phyloP scores from a whole-genome alignment of 2,888 invertebrate genomes.

The Spicauda simplicius region DNA sequence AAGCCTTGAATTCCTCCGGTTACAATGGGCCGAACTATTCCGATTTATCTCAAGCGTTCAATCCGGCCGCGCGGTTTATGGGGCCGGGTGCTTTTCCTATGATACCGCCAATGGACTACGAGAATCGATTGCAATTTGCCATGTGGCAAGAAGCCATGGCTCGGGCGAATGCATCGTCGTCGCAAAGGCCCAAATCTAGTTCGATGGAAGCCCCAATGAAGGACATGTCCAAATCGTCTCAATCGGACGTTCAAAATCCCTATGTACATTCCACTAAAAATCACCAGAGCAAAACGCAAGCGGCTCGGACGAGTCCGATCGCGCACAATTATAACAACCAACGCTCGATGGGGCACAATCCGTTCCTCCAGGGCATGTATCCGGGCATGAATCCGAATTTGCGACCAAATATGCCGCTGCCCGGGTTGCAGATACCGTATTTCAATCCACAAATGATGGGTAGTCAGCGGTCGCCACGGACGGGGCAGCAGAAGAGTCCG shows the following conservation, averaged over 20 bases:
- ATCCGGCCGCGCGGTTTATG: slow-evolving; percentile 71
- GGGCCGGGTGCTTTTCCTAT: slow-evolving; percentile 71
- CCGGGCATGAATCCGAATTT: slow-evolving; percentile 69
- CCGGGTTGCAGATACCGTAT: slow-evolving; percentile 73
- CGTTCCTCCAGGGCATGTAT: slow-evolving; percentile 71
- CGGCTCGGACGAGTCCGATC: slow-evolving; percentile 81
- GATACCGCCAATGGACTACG: slow-evolving; percentile 79
- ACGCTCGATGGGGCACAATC: slow-evolving; percentile 63
- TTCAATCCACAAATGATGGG: slow-evolving; percentile 71
- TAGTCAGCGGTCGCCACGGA: slow-evolving; percentile 66
- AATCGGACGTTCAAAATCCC: slow-evolving; percentile 70
- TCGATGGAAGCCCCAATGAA: slow-evolving; percentile 64
- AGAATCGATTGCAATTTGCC: slow-evolving; percentile 84
- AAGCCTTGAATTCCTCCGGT: slow-evolving; percentile 81
- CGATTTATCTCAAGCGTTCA: slow-evolving; percentile 81
- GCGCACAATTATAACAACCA: slow-evolving; percentile 72
- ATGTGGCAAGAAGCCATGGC: slow-evolving; percentile 90
- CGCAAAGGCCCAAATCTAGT: slow-evolving; percentile 66
- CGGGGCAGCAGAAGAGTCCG: slow-evolving; percentile 73
- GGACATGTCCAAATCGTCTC: slow-evolving; percentile 62
- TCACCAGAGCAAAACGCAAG: slow-evolving; percentile 68
- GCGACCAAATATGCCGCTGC: slow-evolving; percentile 66
- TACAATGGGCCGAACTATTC: slow-evolving; percentile 77
- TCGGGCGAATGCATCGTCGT: slow-evolving; percentile 71
- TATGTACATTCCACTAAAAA: slow-evolving; percentile 76